phyloP scores from a whole-genome alignment of 1,140 invertebrate genomes.

The Diprion similis region DNA sequence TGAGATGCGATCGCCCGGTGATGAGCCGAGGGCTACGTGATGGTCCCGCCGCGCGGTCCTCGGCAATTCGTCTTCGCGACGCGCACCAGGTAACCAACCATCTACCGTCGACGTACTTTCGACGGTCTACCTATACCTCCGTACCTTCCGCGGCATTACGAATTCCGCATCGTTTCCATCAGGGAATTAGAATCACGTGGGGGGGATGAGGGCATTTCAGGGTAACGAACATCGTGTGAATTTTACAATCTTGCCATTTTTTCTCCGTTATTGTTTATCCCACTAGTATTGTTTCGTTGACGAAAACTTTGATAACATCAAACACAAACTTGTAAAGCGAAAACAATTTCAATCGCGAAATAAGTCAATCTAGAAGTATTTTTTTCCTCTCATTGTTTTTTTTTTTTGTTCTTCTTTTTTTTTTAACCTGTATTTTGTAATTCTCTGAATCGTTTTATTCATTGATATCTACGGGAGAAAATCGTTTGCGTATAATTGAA shows the following conservation, averaged over 20 bases:
- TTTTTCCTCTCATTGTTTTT: no score
- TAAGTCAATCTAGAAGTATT: no score
- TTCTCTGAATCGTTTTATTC: no score
- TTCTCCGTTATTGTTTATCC: background rate
- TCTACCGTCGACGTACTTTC: background rate
- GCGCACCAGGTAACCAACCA: background rate
- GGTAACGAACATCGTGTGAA: no score
- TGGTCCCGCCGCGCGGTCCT: slow-evolving; percentile 52
- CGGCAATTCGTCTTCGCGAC: background rate
- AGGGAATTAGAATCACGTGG: background rate
- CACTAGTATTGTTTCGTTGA: no score
- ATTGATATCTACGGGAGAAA: no score
- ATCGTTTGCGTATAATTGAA: no score
- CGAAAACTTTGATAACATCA: no score
- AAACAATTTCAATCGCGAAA: no score
- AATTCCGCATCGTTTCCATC: background rate
- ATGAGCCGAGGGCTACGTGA: slow-evolving; percentile 60
- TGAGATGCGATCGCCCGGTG: slow-evolving; percentile 60
- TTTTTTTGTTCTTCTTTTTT: no score
- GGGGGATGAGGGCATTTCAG: background rate
- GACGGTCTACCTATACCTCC: background rate
- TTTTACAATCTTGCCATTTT: background rate
- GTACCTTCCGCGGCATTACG: background rate
- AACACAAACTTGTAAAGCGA: no score
- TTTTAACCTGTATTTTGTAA: no score